Base-by-base conservation (phyloP, 2,113 vertebrate genomes). In the Melierax canorus region DNA sequence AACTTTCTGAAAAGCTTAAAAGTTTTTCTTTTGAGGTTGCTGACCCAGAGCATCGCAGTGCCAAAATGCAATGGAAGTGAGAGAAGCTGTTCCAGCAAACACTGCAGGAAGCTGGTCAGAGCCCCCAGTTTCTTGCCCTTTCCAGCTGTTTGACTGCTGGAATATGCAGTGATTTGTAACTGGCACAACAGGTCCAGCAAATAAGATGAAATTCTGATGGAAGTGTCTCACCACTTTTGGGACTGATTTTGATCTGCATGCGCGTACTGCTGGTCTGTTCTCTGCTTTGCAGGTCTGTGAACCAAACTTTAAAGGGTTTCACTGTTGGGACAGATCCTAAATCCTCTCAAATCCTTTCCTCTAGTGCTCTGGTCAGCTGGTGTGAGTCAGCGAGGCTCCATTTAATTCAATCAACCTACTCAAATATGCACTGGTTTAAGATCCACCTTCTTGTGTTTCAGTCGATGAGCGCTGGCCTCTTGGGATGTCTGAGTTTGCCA, bases 321-420 rank as follows among this genome's bases (percentile, higher is more conserved):
- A 9, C 41, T 32, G 18, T 2, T 83, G 46, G 60, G 56, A 77
- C 20, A 81, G 50, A 20, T 92, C 67, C 82, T 79, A 69, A 92
- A 74, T 84, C 56, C 63, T 76, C 38, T 86, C 32, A 41, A 2
- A 59, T 79, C 55, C 23, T 22, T 77, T 86, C 16, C n/a, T 63
- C 15, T 69, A n/a, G 82, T 85, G 45, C 75, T 93, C 75, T 84
- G 73, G 63, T 90, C 67, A 87, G 10, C 77, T 87, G 45, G 20
- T 34, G 13, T 46, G 63, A 62, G 83, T 67, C 45, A 67, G 18
- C 0, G 0, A 80, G 50, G 32, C 32, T 53, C 50, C 50, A 16
- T 95, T 95, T 90, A 86, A 94, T 69, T 81, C 78, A 88, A 17
- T 86, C 87, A 69, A n/a, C 29, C 36, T 56, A 73, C 69, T 93